These are phyloP conservation scores for Geophilus truncorum DNA, from an alignment of 2,888 invertebrate genomes.

Conservation along the genomic window DNA sequence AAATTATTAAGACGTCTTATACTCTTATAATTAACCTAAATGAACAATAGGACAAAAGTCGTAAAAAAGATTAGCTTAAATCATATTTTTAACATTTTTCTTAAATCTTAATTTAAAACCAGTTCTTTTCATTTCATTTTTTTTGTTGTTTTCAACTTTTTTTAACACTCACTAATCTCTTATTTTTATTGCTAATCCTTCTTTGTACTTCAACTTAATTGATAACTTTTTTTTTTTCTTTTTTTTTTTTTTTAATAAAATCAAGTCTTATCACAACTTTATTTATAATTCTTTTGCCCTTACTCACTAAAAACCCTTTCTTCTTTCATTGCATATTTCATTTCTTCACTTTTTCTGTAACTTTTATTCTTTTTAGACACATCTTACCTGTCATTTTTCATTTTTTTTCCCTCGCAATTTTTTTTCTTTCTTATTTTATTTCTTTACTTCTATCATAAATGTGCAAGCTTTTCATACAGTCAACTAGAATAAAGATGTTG, in stretches of 20 bases:
- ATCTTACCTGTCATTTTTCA: neutral
- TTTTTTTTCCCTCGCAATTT: neutral
- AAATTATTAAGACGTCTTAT: too few relatives aligned
- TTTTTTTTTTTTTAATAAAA: neutral
- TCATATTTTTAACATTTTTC: too few relatives aligned
- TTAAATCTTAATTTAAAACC: too few relatives aligned
- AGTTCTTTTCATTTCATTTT: too few relatives aligned
- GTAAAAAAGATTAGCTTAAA: too few relatives aligned
- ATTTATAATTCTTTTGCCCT: neutral
- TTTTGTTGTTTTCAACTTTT: too few relatives aligned
- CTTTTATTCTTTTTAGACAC: neutral
- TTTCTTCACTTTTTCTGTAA: neutral
- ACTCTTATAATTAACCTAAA: too few relatives aligned
- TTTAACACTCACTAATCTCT: too few relatives aligned
- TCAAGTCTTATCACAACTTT: neutral
- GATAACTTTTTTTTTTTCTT: neutral
- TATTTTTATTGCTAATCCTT: too few relatives aligned
- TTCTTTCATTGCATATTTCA: neutral
- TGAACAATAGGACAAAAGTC: too few relatives aligned
- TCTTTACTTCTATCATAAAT: neutral
- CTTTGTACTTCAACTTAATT: too few relatives aligned
- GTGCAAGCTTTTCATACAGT: neutral
- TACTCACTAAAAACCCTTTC: neutral
- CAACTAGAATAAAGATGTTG: neutral
- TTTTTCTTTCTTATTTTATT: neutral